Evolutionary conservation across 2,797 vertebrate genomes (phyloP), one percentile per base, ranked within the genome.

Genomic region (Alfaro cultratus): DNA sequence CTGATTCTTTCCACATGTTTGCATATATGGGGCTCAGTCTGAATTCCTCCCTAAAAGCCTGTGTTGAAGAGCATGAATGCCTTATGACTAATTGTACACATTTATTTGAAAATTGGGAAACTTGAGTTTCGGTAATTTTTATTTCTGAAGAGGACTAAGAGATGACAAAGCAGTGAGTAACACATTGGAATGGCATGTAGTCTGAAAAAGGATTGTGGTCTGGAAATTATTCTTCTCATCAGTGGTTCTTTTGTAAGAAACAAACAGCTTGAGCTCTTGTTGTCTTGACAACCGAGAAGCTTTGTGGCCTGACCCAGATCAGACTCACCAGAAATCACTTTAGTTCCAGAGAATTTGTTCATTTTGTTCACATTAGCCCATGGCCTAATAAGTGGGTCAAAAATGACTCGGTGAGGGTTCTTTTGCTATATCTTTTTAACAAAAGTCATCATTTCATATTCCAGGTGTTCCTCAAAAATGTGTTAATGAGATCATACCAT

Each of bases 1-100:
- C 77, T 87, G 81, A 82, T 76, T 83, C 87, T 82, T 79, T 88
- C 88, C 90, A 87, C 90, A 87, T 83, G 83, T 47, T 73, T 82
- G 73, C 43, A 71, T 51, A 70, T 74, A 41, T 51, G 53, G 81
- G 77, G 36, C 34, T 83, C 62, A 60, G 13, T 71, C 31, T 57
- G 8, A 83, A 72, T 55, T 71, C 74, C 77, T 71, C 51, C 29
- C 75, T 10, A 21, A 23, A 64, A 64, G 16, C 29, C 49, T n/a
- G 26, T 36, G 31, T 39, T 47, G 29, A 18, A 23, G n/a, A 45
- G 18, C 43, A 74, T 74, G 31, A 74, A 45, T 47, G 70, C 15
- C 64, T 26, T 80, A n/a, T 60, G 15, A 46, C 41, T 41, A 62
- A 62, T 12, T 2, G 41, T 67, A 34, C 10, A 21, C 15, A 39